These are phyloP conservation scores for Drosophila recens DNA, from an alignment of 2,888 invertebrate species.

Conservation along the genomic window DNA sequence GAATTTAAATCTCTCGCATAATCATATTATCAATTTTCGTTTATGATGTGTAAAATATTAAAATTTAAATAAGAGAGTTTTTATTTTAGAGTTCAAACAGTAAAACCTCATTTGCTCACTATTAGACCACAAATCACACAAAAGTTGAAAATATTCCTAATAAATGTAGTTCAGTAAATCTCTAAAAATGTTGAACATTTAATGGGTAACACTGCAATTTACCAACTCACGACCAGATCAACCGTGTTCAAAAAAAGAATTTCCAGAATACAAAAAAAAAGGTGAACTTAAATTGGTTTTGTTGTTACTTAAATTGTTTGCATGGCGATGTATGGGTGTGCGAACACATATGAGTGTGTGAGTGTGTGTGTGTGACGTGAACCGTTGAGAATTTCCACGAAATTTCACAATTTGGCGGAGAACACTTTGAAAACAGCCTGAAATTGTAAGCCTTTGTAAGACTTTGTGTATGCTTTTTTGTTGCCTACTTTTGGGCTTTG, in stretches of 20 bases:
- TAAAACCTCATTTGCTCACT: not conserved
- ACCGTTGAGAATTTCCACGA: conserved; percentile 38
- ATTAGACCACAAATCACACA: conserved; percentile 1
- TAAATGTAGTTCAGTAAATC: not conserved
- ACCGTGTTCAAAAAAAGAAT: conserved; percentile 11
- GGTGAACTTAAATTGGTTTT: conserved; percentile 59
- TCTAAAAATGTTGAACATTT: conserved; percentile 3
- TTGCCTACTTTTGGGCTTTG: conserved; percentile 64
- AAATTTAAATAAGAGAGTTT: not conserved
- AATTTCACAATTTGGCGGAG: conserved; percentile 54
- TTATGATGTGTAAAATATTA: not conserved
- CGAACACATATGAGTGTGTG: not conserved
- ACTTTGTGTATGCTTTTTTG: conserved; percentile 41
- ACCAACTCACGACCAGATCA: conserved; percentile 9
- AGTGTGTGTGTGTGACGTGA: not conserved
- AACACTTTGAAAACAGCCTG: conserved; percentile 28
- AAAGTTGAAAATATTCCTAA: not conserved
- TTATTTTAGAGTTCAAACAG: not conserved
- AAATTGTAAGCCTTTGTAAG: conserved; percentile 38
- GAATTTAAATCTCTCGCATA: not conserved
- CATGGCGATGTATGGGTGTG: conserved; percentile 4
- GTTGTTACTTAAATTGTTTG: conserved; percentile 48
- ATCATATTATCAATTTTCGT: not conserved
- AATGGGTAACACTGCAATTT: conserved; percentile 8
- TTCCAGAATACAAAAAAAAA: conserved; percentile 43